These are phyloP conservation scores for Sebastes minor DNA, from an alignment of 2,797 vertebrate genomes.

Conservation along the genomic window DNA sequence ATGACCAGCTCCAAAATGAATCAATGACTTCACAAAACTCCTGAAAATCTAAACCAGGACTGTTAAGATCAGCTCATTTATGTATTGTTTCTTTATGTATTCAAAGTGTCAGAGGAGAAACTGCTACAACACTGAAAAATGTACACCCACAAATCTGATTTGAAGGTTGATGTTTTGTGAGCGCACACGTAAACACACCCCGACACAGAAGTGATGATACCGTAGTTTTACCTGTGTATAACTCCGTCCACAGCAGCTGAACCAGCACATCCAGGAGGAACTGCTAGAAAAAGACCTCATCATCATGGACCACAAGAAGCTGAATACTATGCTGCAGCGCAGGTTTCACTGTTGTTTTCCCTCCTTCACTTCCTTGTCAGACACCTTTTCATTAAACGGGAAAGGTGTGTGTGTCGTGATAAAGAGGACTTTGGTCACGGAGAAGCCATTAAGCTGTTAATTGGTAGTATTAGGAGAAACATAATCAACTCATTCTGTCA, in stretches of 20 bases:
- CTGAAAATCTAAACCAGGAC: background rate
- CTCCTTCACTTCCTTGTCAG: background rate
- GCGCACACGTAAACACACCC: background rate
- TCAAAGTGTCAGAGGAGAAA: slow-evolving; percentile 6
- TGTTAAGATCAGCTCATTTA: background rate
- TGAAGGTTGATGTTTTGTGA: slow-evolving; percentile 11
- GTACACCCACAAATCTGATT: background rate
- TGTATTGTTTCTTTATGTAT: background rate
- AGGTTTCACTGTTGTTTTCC: slow-evolving; percentile 51
- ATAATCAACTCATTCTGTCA: background rate
- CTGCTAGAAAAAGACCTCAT: slow-evolving; percentile 86
- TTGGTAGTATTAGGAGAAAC: background rate
- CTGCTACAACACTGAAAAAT: background rate
- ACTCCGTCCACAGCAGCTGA: slow-evolving; percentile 67
- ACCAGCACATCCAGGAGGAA: slow-evolving; percentile 78
- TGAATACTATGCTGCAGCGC: slow-evolving; percentile 53
- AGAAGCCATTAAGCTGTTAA: background rate
- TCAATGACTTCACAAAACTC: background rate
- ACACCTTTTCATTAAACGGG: background rate
- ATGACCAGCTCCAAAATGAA: background rate
- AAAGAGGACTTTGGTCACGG: background rate
- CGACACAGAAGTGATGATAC: slow-evolving; percentile 36
- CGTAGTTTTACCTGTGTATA: slow-evolving; percentile 29
- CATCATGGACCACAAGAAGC: slow-evolving; percentile 85
- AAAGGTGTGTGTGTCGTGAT: background rate